Evolutionary conservation across 2,888 invertebrate species (phyloP).

Genomic region (Polydrusus pterygomalis): DNA sequence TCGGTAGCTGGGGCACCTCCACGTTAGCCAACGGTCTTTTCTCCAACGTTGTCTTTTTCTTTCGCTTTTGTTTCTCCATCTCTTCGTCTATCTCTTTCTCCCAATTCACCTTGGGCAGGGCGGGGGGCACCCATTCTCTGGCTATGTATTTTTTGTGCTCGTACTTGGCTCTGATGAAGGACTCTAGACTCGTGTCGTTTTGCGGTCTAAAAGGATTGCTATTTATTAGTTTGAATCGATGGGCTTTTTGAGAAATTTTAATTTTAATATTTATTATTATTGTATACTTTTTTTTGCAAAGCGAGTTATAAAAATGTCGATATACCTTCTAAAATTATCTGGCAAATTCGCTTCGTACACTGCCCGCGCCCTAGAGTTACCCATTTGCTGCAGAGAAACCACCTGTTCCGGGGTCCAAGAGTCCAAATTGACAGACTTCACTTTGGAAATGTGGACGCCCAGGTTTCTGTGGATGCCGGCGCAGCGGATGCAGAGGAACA

Average conservation of each 20-base stretch:
- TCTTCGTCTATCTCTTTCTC: slow-evolving; percentile 89
- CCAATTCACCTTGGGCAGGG: slow-evolving; percentile 85
- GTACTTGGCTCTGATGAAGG: slow-evolving; percentile 98
- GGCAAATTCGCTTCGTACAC: slow-evolving; percentile 98
- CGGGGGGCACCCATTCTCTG: slow-evolving; percentile 96
- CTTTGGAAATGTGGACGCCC: slow-evolving; percentile 98
- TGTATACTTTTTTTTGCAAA: no score
- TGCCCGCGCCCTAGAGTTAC: slow-evolving; percentile 95
- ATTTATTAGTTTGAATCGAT: background rate
- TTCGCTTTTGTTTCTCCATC: slow-evolving; percentile 86
- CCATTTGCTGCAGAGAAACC: slow-evolving; percentile 95
- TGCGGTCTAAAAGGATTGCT: slow-evolving; percentile 80
- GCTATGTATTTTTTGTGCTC: slow-evolving; percentile 99
- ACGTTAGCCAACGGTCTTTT: slow-evolving; percentile 69
- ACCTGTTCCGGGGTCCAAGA: slow-evolving; percentile 98
- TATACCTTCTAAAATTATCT: slow-evolving; percentile 85
- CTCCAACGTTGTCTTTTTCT: slow-evolving; percentile 79
- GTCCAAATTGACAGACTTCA: slow-evolving; percentile 98
- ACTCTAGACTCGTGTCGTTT: slow-evolving; percentile 93
- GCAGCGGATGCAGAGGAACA: slow-evolving; percentile 98
- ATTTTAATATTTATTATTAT: no score
- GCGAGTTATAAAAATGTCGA: no score
- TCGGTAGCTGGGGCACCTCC: slow-evolving; percentile 77
- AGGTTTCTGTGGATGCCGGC: slow-evolving; percentile 99
- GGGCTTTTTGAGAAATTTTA: no score